Evolutionary conservation across 64 coral and sea anemone genomes (phyloP), one percentile per base, ranked within the genome.

Genomic region (Pocillopora damicornis): DNA sequence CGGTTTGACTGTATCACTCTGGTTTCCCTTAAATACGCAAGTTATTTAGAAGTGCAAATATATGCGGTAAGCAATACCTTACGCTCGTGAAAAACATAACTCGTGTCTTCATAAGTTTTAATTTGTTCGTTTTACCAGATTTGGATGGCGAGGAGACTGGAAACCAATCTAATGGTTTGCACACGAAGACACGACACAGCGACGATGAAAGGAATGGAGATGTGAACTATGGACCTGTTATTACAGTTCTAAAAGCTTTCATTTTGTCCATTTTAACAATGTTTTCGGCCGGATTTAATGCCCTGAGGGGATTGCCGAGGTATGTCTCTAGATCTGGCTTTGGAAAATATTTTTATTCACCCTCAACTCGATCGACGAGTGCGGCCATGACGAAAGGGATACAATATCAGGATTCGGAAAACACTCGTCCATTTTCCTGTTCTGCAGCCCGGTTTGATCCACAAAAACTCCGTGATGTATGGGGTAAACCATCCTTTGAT

Each of bases 381-480:
- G 67, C 22, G 67, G 67, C 10, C 5, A 25, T 23, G 4, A 71
- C 11, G 67, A 23, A 23, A 25, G 20, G 16, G 16, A 15, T 11
- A 63, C 61, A 51, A 51, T 51, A 51, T 51, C 42, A 51, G 42
- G 42, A 51, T 51, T 51, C 42, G 42, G 7, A 7, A 51, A 51
- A 51, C 42, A 51, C 22, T 71, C 67, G 67, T n/a, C 20, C 22
- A 20, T 71, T 71, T 71, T 71, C 67, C 11, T 71, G 67, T 71
- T 71, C 67, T 71, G 20, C 67, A 6, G 67, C 67, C 11, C 67
- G 67, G 18, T 30, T 71, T 11, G 67, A 71, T 71, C 86, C 86
- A 76, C 74, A 76, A 74, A 88, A 75, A 66, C 73, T 88, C 10
- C 37, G 86, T 76, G 86, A 88, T 22, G 74, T 62, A 22, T 88